These are phyloP conservation scores for Eustalomyia histrio DNA, from an alignment of 2,888 invertebrate species.

Conservation along the genomic window DNA sequence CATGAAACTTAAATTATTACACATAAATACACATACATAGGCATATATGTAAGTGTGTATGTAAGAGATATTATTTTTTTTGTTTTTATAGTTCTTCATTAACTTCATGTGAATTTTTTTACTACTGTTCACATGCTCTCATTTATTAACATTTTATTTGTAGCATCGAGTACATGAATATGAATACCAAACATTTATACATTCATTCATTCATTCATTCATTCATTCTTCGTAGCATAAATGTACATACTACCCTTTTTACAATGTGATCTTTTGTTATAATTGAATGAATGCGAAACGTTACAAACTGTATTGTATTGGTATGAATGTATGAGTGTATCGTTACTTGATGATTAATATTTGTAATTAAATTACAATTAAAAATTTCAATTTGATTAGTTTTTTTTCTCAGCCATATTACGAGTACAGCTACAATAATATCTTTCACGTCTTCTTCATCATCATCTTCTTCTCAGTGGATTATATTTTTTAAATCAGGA, in stretches of 20 bases:
- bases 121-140: conserved; percentile 57
- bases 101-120: conserved; percentile 11
- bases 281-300: conserved; percentile 41
- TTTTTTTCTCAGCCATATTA: conserved; percentile 58
- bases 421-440: conserved; percentile 4
- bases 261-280: conserved; percentile 23
- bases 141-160: conserved; percentile 49
- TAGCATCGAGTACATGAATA: conserved; percentile 38
- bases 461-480: conserved; percentile 43
- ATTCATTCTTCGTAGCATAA: conserved; percentile 36
- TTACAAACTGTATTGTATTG: neutral
- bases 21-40: neutral
- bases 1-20: conserved; percentile 33
- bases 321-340: conserved; percentile 4
- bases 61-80: neutral
- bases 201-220: conserved; percentile 18
- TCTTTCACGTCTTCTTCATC: no score
- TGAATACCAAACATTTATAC: conserved; percentile 25
- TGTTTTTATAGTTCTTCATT: conserved; percentile 30
- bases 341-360: conserved; percentile 12
- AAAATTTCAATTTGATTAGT: conserved; percentile 30
- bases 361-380: conserved; percentile 59
- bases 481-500: conserved; percentile 12
- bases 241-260: conserved; percentile 49
- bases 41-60: neutral